Base-by-base conservation (phyloP, 2,888 invertebrate genomes). In the Arrhopalites spinosus region DNA sequence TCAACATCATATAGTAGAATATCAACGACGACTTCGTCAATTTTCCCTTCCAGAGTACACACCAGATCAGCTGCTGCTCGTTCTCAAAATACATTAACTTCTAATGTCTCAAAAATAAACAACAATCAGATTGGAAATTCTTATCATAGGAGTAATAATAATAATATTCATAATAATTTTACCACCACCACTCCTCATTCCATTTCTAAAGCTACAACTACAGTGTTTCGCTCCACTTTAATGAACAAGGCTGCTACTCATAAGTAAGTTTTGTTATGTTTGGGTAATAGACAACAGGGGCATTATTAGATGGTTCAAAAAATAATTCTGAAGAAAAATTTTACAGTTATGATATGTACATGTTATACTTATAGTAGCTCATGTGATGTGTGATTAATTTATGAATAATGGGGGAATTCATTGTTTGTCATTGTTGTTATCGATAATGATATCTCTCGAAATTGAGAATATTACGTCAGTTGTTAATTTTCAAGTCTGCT, bases 161-260 rank as follows among this genome's bases (percentile, higher is more conserved):
- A 50, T 15, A 50, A 20, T 17, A 50, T 8, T 50, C 20, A n/a
- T 50, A 50, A 50, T 20, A 50, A 50, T 50, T 3, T 53, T 69
- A 29, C 50, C 2, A 59, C 69, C 25, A 27, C 63, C 70, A 61
- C 77, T 50, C 53, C 75, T 64, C 78, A 78, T 75, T 73, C 80
- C 73, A 72, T 74, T 61, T 71, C 79, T 61, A 80, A 79, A 77
- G 75, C 78, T 68, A 79, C 81, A 20, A 73, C 80, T 74, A 71
- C 80, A 74, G 76, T 80, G 15, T 80, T 78, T 77, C 81, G 80
- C 56, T 80, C 81, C 75, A 76, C 80, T 45, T 75, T 80, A 71
- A 76, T 78, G 76, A 80, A 78, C 79, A 81, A 79, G 76, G 77
- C 78, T 77, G 73, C 79, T 67, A 73, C 78, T 66, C 79, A 76